Conservation (phyloP, 2,888 invertebrate species). For the Rhagonycha lutea region DNA sequence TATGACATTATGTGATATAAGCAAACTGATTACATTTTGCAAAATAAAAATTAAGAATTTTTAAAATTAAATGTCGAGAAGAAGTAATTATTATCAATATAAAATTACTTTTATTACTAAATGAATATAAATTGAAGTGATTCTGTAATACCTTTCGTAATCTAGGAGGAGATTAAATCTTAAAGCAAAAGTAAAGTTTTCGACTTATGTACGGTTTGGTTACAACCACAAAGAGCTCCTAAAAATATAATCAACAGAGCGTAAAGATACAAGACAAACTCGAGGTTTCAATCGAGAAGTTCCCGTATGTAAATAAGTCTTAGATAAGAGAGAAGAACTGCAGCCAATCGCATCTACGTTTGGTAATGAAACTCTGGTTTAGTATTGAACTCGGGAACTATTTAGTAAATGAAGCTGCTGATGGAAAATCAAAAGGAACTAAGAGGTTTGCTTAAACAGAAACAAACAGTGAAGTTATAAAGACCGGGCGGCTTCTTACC, state of each 20-base stretch:
- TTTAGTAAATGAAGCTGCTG: constrained; percentile 53
- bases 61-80: no score
- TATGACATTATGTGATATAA: no score
- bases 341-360: constrained; percentile 52
- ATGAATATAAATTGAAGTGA: neutral
- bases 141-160: neutral
- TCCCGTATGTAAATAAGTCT: constrained; percentile 48
- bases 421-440: constrained; percentile 55
- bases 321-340: constrained; percentile 52
- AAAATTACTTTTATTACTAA: neutral
- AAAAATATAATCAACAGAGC: constrained; percentile 36
- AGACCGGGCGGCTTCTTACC: constrained; percentile 46
- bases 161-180: neutral
- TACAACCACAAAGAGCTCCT: constrained; percentile 30
- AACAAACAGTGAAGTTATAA: constrained; percentile 54
- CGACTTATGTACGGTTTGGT: constrained; percentile 14
- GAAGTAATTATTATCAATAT: no score
- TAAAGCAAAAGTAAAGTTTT: constrained; percentile 8
- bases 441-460: constrained; percentile 54
- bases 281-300: constrained; percentile 38
- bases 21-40: no score
- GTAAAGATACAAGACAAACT: constrained; percentile 35
- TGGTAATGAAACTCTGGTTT: constrained; percentile 52
- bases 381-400: constrained; percentile 49
- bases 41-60: no score